Base-by-base conservation (phyloP, 2,888 invertebrate species). In the Acanthoscelides obtectus region DNA sequence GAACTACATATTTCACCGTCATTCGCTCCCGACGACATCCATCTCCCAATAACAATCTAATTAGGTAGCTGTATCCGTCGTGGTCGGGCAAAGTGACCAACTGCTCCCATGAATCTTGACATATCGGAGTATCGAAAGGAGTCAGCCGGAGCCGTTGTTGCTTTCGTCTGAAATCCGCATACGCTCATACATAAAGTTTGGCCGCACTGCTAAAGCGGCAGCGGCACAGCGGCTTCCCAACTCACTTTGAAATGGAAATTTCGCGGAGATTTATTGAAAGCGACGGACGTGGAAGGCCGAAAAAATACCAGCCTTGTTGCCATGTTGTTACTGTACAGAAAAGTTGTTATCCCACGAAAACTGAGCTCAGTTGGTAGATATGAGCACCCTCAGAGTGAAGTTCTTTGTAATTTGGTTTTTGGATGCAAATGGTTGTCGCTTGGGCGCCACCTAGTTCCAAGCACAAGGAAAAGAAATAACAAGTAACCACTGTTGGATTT, bases 161-260 rank as follows among this genome's bases (percentile, higher is more conserved):
- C n/a, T n/a, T 45, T 45, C 45, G 12, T 17, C 45, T 45, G 45
- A 45, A 45, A 12, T 6, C 45, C 45, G 45, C 45, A 45, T 45
- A 45, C 12, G 45, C 45, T 45, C 45, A 45, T 45, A 45, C 45
- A 45, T 45, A 45, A 45, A 45, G 45, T 45, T 17, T 45, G 45
- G 45, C 17, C 45, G 45, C 45, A 17, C 45, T 45, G n/a, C n/a
- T n/a, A n/a, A n/a, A 45, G 45, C 45, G 67, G 22, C 21, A 20
- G 22, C 22, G 22, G 22, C 22, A 19, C 21, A 20, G 22, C 22
- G 22, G 22, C 22, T 67, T 22, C 20, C 22, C 22, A 25, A n/a
- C 67, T 22, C 67, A 67, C 67, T 67, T 67, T 67, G 67, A 67
- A 67, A 67, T 67, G 67, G 67, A 67, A 67, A 67, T 67, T n/a